These are phyloP conservation scores for Mythimna lalbum DNA, from an alignment of 2,888 invertebrate genomes.

Conservation along the genomic window DNA sequence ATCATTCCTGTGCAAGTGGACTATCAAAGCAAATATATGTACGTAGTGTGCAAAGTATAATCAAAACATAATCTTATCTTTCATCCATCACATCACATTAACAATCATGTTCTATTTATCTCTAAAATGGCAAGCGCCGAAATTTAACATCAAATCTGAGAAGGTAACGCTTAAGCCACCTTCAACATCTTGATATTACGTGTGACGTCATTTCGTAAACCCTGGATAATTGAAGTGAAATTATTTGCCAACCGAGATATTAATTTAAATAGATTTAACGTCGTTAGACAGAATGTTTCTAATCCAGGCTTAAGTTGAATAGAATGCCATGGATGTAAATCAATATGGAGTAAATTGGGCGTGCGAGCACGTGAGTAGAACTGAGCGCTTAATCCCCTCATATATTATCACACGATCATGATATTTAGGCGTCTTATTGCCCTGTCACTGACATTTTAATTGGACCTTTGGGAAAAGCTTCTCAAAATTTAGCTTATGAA, in stretches of 20 bases:
- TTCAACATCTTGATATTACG: slow-evolving; percentile 42
- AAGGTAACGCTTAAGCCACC: slow-evolving; percentile 32
- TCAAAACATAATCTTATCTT: neutral
- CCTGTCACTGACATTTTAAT: slow-evolving; percentile 27
- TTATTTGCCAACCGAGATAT: slow-evolving; percentile 47
- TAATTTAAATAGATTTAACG: slow-evolving; percentile 55
- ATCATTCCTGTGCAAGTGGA: neutral
- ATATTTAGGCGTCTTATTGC: slow-evolving; percentile 17
- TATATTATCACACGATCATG: slow-evolving; percentile 46
- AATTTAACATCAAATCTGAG: slow-evolving; percentile 29
- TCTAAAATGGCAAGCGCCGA: slow-evolving; percentile 4
- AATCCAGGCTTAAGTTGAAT: slow-evolving; percentile 47
- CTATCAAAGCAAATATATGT: neutral
- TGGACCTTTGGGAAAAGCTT: neutral
- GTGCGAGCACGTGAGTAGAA: slow-evolving; percentile 12
- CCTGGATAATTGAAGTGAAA: slow-evolving; percentile 50
- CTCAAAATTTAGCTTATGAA: neutral
- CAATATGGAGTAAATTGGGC: slow-evolving; percentile 51
- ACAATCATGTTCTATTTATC: slow-evolving; percentile 21
- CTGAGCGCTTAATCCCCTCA: slow-evolving; percentile 46
- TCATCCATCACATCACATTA: slow-evolving; percentile 1
- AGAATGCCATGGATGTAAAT: slow-evolving; percentile 47
- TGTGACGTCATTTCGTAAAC: slow-evolving; percentile 40
- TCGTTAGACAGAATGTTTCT: slow-evolving; percentile 36
- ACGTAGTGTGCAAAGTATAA: too few species aligned